These are phyloP conservation scores for Drosophila melanosoma DNA, from an alignment of 2,888 invertebrate genomes.

Conservation along the genomic window DNA sequence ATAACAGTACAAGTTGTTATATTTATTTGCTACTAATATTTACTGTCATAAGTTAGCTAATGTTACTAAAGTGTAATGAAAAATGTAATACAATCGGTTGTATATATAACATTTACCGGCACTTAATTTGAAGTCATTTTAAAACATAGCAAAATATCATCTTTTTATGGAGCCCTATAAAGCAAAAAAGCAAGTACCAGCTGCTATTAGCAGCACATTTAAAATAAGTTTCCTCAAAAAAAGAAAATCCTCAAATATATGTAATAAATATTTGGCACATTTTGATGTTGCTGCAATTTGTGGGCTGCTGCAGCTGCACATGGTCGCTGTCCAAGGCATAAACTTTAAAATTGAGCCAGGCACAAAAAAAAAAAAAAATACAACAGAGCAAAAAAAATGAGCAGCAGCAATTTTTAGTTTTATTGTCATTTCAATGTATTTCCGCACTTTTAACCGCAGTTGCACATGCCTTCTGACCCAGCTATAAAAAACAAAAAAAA, in stretches of 20 bases:
- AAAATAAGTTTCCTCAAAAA: constrained; percentile 33
- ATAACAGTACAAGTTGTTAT: not conserved
- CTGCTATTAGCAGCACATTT: constrained; percentile 68
- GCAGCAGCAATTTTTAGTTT: constrained; percentile 74
- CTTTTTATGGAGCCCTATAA: not conserved
- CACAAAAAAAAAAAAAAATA: constrained; percentile 33
- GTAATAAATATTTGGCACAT: constrained; percentile 71
- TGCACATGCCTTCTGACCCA: constrained; percentile 65
- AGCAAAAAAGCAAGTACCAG: constrained; percentile 14
- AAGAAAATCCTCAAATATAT: constrained; percentile 43
- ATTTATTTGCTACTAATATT: not conserved
- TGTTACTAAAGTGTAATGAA: not conserved
- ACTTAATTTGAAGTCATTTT: not conserved
- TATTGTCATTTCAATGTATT: constrained; percentile 82
- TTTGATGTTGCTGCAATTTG: constrained; percentile 46
- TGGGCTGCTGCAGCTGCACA: constrained; percentile 60
- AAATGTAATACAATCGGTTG: too few relatives aligned
- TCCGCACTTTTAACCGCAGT: constrained; percentile 82
- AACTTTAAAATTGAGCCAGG: constrained; percentile 70
- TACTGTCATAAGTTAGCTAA: accelerated
- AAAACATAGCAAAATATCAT: not conserved
- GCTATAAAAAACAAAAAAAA: constrained; percentile 42
- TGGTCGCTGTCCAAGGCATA: constrained; percentile 63
- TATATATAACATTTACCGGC: not conserved
- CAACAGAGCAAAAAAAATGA: constrained; percentile 15